Evolutionary conservation across 2,888 invertebrate genomes (phyloP), one percentile per base, ranked within the genome.

Genomic region (Tipula helvola): DNA sequence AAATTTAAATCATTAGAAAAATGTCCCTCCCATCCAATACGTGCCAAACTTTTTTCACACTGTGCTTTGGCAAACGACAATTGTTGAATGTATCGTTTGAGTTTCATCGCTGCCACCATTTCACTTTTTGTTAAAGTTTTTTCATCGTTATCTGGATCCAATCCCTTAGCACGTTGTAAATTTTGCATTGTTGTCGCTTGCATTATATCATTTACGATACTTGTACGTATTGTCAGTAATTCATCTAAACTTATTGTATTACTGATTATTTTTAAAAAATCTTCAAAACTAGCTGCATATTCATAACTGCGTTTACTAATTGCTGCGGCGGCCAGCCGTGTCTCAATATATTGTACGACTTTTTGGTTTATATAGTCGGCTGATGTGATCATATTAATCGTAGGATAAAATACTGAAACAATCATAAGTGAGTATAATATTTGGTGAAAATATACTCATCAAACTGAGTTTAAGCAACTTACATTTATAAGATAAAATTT

Each of bases 171-270:
- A 89, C 97, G 93, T 91, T 97, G 97, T 87, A 97, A 93, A 90
- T 97, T 97, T 92, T 97, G 97, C 88, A 97, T 93, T 0, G 97
- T 97, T 16, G 97, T 97, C 0, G 97, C 97, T 93, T 98, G 97
- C 96, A 98, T 97, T 89, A 98, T 95, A 93, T 97, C 97, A 84
- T 96, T 96, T 5, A 97, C 96, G 88, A 98, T 97, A 89, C 96
- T 96, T 89, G 91, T 96, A 93, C 96, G 94, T 90, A 97, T 95
- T 90, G 96, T 94, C 90, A 96, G 96, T 83, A 98, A 93, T 88
- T 96, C 95, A 90, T 97, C 97, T 87, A 97, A 92, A 91, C 96
- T 96, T 88, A 94, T 94, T 88, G 96, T 96, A 89, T 93, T 95
- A 89, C 96, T 95, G 87, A 98, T 97, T 89, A 97, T 94, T 88